These are phyloP conservation scores for Troides oblongomaculatus DNA, from an alignment of 2,888 invertebrate genomes.

Conservation along the genomic window DNA sequence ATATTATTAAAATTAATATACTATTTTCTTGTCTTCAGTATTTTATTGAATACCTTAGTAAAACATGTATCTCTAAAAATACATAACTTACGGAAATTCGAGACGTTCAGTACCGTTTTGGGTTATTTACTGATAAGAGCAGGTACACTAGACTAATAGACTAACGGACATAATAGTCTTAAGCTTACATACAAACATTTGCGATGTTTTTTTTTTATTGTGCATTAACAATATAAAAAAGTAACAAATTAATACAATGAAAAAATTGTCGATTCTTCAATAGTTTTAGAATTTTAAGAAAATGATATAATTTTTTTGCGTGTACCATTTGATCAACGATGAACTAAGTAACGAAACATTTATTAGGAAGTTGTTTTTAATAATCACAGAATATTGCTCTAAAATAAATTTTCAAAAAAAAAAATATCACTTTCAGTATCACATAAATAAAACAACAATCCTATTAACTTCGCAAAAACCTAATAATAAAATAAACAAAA, in stretches of 20 bases:
- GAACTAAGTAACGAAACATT: too few species aligned
- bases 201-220: background rate
- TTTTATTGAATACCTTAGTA: conserved; percentile 41
- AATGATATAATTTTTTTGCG: background rate
- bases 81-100: conserved; percentile 55
- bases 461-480: conserved; percentile 23
- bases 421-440: conserved; percentile 50
- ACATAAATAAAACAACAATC: conserved; percentile 45
- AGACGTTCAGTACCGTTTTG: conserved; percentile 49
- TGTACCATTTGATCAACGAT: background rate
- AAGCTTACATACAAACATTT: background rate
- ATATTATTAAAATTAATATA: conserved; percentile 40
- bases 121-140: conserved; percentile 30
- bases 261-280: background rate
- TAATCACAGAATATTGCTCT: conserved; percentile 11
- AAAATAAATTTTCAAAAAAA: conserved; percentile 24
- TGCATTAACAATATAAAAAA: background rate
- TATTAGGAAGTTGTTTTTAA: too few species aligned
- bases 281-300: background rate
- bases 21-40: conserved; percentile 39
- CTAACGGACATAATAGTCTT: background rate
- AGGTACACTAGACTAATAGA: conserved; percentile 32
- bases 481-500: conserved; percentile 25
- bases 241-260: background rate
- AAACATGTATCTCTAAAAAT: conserved; percentile 56